A percentile compares a stretch with the other conserved stretches of the same genome.
Conservation (phyloP, 2,113 vertebrate genomes). For the Centrocercus urophasianus region DNA sequence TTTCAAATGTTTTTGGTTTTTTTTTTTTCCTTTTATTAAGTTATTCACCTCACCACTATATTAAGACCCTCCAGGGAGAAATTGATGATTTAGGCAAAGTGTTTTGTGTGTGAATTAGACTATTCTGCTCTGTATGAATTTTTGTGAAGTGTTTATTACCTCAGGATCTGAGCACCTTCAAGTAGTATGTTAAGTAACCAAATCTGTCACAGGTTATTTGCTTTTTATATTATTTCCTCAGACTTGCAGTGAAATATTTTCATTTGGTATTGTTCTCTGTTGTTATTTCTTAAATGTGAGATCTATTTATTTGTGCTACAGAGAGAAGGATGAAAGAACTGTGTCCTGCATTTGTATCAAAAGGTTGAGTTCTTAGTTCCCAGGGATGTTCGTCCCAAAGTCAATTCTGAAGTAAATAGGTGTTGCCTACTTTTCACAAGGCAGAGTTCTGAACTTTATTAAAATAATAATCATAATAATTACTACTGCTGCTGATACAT, state of each 20-base stretch:
- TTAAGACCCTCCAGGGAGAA: background rate
- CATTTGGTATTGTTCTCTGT: background rate
- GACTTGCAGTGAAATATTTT: slow-evolving; percentile 1
- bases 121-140: background rate
- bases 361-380: background rate
- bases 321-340: background rate
- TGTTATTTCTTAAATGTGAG: background rate
- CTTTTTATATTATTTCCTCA: background rate
- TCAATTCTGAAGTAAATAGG: background rate
- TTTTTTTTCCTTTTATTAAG: background rate
- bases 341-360: background rate
- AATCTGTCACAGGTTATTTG: slow-evolving; percentile 15
- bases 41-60: background rate
- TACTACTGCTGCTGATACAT: background rate
- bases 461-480: background rate
- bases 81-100: background rate
- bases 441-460: background rate
- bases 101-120: background rate
- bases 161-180: slow-evolving; percentile 13
- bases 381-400: background rate
- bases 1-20: background rate
- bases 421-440: background rate
- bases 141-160: slow-evolving; percentile 16
- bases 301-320: background rate
- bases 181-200: slow-evolving; percentile 7